Evolutionary conservation across 2,797 vertebrate species (phyloP), one percentile per base, ranked within the genome.

Genomic region (Rhabdomys pumilio): DNA sequence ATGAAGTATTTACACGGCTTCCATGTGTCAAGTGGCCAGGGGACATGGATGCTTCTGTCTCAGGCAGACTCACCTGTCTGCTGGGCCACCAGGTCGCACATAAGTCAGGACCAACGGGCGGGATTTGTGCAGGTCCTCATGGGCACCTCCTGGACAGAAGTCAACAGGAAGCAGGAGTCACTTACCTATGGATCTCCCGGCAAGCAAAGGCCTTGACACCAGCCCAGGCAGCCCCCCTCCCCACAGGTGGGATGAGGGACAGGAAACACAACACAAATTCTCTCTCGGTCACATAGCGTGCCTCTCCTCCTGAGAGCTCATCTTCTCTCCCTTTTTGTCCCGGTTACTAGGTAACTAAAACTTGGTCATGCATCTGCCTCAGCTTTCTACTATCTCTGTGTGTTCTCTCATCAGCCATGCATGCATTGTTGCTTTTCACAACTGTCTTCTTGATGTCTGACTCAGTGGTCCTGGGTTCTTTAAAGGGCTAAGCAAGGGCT

Each of bases 51-150:
- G 55, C 88, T 47, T 65, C 34, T 1, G 24, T 22, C 57, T 69
- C n/a, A 47, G 63, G 34, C 38, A 47, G 76, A 15, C 94, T 98
- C 99, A 99, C 99, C 99, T 99, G 98, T 99, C 99, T 29, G 99
- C 99, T 3, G 99, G 99, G 47, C 99, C 99, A 26, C 99, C 99
- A 0, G 99, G 99, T 94, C 99, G 98, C 92, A 99, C 99, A 0
- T 99, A 99, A 34, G 99, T 99, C 93, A 99, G 99, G 97, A 99
- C 99, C 29, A 99, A 98, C 0, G 99, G 99, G 81, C 99, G 99
- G 50, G 99, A 99, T 97, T 99, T 99, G 98, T 99, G 99, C 99
- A 99, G 99, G 94, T 99, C 99, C 96, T 99, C 99, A 9, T 99
- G 99, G 76, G 99, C 99, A 15, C 99, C 99, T 82, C 99, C 99